Conservation (phyloP, 2,888 invertebrate genomes). For the Leptinotarsa juncta region DNA sequence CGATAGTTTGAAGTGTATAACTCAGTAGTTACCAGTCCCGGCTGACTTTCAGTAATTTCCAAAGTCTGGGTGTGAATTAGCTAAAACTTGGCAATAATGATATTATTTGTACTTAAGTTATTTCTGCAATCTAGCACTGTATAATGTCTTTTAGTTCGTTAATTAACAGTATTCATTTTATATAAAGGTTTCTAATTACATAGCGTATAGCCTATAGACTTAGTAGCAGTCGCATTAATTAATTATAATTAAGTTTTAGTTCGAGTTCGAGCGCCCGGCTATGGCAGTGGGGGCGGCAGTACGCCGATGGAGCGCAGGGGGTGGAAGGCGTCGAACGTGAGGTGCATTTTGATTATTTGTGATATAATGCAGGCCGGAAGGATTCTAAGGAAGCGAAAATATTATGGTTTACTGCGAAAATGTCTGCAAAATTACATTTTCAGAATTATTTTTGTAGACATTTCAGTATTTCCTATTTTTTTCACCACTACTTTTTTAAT, state of each 20-base stretch:
- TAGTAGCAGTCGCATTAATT: conserved; percentile 64
- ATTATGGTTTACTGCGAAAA: neutral
- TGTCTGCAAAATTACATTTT: too few relatives aligned
- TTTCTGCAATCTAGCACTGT: conserved; percentile 64
- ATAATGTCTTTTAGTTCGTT: conserved; percentile 71
- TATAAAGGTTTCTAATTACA: conserved; percentile 73
- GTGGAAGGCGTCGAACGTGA: conserved; percentile 63
- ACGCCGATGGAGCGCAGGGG: conserved; percentile 55
- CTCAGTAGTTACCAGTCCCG: neutral
- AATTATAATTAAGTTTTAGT: conserved; percentile 89
- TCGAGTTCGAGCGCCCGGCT: conserved; percentile 64
- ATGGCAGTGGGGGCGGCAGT: conserved; percentile 64
- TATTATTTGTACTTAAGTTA: conserved; percentile 64
- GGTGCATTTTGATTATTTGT: conserved; percentile 64
- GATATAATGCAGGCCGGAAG: conserved; percentile 63
- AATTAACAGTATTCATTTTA: conserved; percentile 73
- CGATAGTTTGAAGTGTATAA: neutral
- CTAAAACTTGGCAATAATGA: conserved; percentile 53
- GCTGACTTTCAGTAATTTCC: conserved; percentile 30
- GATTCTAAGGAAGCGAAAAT: conserved; percentile 50
- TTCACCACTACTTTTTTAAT: too few relatives aligned
- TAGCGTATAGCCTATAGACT: conserved; percentile 69
- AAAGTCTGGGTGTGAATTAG: conserved; percentile 45
- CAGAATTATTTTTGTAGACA: too few relatives aligned
- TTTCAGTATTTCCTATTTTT: too few relatives aligned